These are phyloP conservation scores for Mesitornis unicolor DNA, from an alignment of 2,113 vertebrate genomes.

Conservation along the genomic window DNA sequence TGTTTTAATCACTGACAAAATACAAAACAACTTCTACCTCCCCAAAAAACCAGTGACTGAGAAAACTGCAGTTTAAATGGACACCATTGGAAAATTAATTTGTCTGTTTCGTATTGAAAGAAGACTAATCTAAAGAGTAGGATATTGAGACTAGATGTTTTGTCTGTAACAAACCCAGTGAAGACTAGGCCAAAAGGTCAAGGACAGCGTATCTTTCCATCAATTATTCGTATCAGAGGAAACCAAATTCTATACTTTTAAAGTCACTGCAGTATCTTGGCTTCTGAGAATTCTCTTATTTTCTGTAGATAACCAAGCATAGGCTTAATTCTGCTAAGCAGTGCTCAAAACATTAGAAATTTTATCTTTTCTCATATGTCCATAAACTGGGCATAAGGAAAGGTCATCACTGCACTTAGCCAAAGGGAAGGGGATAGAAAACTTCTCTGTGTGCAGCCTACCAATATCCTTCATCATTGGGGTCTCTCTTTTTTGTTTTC, in stretches of 20 bases:
- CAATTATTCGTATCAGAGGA: background rate
- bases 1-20: background rate
- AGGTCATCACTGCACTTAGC: background rate
- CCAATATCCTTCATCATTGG: background rate
- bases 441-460: background rate
- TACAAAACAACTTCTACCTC: background rate
- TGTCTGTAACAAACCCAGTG: background rate
- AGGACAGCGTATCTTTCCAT: background rate
- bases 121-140: background rate
- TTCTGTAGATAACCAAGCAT: background rate
- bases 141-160: background rate
- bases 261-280: background rate
- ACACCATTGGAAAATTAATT: background rate
- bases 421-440: background rate
- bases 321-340: background rate
- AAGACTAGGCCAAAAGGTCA: background rate
- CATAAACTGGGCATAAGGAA: background rate
- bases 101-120: background rate
- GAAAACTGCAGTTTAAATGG: background rate
- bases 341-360: background rate
- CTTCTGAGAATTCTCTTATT: background rate
- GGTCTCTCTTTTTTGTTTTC: background rate
- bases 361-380: background rate
- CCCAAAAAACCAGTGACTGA: background rate
- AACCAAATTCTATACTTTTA: background rate